phyloP scores from a whole-genome alignment of 2,797 vertebrate species.

The Kryptopterus vitreolus region DNA sequence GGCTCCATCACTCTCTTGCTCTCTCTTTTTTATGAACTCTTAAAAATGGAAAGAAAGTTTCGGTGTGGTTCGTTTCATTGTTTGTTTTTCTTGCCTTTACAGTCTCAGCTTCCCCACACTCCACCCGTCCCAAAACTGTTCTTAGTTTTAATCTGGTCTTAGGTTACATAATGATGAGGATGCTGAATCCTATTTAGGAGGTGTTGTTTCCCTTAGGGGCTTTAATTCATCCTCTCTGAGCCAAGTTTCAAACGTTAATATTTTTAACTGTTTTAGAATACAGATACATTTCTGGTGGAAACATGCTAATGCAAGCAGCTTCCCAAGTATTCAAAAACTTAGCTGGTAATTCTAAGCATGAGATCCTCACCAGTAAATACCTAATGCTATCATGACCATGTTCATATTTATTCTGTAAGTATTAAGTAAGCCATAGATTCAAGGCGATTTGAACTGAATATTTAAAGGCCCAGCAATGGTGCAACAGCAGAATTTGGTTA shows the following conservation, averaged over 20 bases:
- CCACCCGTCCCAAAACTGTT: constrained; percentile 52
- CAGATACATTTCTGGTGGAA: neutral
- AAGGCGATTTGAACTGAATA: neutral
- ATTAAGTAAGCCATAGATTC: too few relatives aligned
- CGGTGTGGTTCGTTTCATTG: constrained; percentile 56
- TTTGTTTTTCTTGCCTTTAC: constrained; percentile 67
- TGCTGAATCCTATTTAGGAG: constrained; percentile 66
- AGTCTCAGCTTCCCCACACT: constrained; percentile 26
- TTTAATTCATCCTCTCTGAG: neutral
- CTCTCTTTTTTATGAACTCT: constrained; percentile 35
- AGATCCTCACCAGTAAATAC: neutral
- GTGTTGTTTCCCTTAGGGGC: constrained; percentile 55
- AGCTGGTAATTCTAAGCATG: neutral
- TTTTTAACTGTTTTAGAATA: neutral
- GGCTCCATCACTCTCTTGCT: neutral
- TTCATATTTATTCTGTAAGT: neutral
- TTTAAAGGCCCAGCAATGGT: neutral
- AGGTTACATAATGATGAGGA: constrained; percentile 60
- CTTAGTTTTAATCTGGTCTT: constrained; percentile 58
- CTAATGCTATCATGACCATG: neutral
- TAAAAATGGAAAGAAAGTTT: constrained; percentile 54
- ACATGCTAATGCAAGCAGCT: neutral
- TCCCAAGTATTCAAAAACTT: neutral
- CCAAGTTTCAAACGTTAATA: neutral
- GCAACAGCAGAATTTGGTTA: neutral